Evolutionary conservation across 1,140 invertebrate species (phyloP).

Genomic region (Tetranychus cinnabarinus): DNA sequence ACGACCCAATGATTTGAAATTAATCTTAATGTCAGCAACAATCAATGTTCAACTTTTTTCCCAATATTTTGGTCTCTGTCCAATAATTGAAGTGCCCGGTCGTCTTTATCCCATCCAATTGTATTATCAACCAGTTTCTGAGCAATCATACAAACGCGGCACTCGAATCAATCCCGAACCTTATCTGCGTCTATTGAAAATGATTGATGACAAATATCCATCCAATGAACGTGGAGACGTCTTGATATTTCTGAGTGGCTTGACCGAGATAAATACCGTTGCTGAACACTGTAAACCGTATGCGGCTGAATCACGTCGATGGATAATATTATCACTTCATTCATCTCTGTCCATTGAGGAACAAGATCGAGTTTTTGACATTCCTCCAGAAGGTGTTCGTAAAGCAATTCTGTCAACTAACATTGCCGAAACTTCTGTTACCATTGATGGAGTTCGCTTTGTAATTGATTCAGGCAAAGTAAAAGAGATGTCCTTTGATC

Average conservation of each 20-base stretch:
- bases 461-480: slow-evolving; percentile 85
- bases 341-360: slow-evolving; percentile 72
- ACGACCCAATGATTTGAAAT: slow-evolving; percentile 45
- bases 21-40: slow-evolving; percentile 95
- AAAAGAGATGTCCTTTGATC: slow-evolving; percentile 82
- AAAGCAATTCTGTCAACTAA: slow-evolving; percentile 99
- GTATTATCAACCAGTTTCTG: slow-evolving; percentile 67
- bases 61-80: slow-evolving; percentile 59
- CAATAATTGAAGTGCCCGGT: slow-evolving; percentile 73
- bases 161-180: slow-evolving; percentile 64
- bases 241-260: slow-evolving; percentile 84
- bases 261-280: slow-evolving; percentile 65
- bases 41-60: slow-evolving; percentile 85
- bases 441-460: slow-evolving; percentile 93
- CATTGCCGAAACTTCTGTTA: slow-evolving; percentile 95
- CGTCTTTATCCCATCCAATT: slow-evolving; percentile 33
- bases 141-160: slow-evolving; percentile 69
- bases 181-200: slow-evolving; percentile 50
- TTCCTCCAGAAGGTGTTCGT: slow-evolving; percentile 43
- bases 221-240: slow-evolving; percentile 41
- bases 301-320: slow-evolving; percentile 19
- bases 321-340: slow-evolving; percentile 26
- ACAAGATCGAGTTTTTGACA: slow-evolving; percentile 60
- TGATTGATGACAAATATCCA: slow-evolving; percentile 37
- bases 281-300: slow-evolving; percentile 23